phyloP scores from a whole-genome alignment of 2,888 invertebrate species.

The Fragum whitleyi region DNA sequence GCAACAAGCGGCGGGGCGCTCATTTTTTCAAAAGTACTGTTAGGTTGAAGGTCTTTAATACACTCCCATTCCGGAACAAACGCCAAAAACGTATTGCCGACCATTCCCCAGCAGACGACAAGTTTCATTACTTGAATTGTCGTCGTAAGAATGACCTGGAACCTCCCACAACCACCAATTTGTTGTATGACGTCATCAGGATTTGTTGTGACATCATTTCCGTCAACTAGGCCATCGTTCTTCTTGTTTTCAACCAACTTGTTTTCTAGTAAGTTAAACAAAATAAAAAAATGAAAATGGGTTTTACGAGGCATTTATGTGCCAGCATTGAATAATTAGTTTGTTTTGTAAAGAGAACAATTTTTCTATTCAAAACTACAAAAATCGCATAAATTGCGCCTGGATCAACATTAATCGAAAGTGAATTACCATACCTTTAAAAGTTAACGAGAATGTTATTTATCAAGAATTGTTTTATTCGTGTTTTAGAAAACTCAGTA shows the following conservation, averaged over 20 bases:
- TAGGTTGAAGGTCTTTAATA: constrained; percentile 5
- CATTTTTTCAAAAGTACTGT: no score
- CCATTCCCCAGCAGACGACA: constrained; percentile 45
- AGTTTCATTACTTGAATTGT: constrained; percentile 43
- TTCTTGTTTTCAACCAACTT: neutral
- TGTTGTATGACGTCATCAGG: constrained; percentile 39
- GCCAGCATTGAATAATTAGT: no score
- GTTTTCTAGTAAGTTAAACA: neutral
- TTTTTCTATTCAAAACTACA: no score
- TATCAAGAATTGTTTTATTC: no score
- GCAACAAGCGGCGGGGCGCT: no score
- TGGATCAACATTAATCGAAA: no score
- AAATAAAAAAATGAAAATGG: neutral
- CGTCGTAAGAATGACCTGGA: constrained; percentile 34
- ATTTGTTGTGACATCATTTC: neutral
- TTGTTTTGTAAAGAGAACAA: no score
- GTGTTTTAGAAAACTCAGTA: no score
- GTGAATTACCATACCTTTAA: no score
- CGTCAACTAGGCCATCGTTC: neutral
- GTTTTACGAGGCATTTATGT: no score
- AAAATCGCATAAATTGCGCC: no score
- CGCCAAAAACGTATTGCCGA: constrained; percentile 32
- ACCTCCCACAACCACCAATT: constrained; percentile 42
- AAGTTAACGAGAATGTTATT: no score
- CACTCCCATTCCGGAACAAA: constrained; percentile 49